These are phyloP conservation scores for Cynopterus sphinx DNA, from an alignment of 2,797 vertebrate genomes.

Conservation along the genomic window DNA sequence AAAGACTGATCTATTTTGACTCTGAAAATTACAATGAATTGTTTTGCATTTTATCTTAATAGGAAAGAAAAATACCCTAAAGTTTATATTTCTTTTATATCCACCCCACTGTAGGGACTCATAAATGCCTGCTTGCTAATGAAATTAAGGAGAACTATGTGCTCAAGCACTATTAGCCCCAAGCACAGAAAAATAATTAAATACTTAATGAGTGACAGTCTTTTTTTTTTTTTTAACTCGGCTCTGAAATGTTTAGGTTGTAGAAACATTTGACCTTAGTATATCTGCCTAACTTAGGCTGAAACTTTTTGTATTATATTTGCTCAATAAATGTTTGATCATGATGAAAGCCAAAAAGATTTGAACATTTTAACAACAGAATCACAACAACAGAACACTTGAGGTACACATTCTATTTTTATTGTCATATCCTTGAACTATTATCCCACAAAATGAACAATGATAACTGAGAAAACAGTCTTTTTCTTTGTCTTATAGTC, in stretches of 20 bases:
- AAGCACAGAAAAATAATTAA: conserved; percentile 77
- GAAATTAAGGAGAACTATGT: conserved; percentile 72
- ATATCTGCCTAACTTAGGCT: not conserved
- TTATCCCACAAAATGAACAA: not conserved
- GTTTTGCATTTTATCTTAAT: conserved; percentile 73
- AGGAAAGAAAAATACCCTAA: conserved; percentile 61
- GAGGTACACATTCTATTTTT: not conserved
- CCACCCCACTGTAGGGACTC: conserved; percentile 63
- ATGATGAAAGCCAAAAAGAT: not conserved
- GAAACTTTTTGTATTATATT: conserved; percentile 43
- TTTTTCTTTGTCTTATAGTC: not conserved
- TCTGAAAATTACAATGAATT: conserved; percentile 56
- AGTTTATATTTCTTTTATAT: conserved; percentile 76
- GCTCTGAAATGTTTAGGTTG: conserved; percentile 62
- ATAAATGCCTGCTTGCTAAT: conserved; percentile 73
- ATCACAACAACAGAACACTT: not conserved
- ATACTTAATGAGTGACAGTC: conserved; percentile 71
- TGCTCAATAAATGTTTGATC: not conserved
- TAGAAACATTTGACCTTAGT: conserved; percentile 49
- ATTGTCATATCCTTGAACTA: not conserved
- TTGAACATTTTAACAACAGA: conserved; percentile 5
- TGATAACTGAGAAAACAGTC: not conserved
- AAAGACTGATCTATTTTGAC: conserved; percentile 64
- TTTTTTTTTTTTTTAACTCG: not conserved
- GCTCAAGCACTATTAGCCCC: conserved; percentile 57